Evolutionary conservation across 2,113 vertebrate genomes (phyloP), one percentile per base, ranked within the genome.

Genomic region (Puntigrus tetrazona): DNA sequence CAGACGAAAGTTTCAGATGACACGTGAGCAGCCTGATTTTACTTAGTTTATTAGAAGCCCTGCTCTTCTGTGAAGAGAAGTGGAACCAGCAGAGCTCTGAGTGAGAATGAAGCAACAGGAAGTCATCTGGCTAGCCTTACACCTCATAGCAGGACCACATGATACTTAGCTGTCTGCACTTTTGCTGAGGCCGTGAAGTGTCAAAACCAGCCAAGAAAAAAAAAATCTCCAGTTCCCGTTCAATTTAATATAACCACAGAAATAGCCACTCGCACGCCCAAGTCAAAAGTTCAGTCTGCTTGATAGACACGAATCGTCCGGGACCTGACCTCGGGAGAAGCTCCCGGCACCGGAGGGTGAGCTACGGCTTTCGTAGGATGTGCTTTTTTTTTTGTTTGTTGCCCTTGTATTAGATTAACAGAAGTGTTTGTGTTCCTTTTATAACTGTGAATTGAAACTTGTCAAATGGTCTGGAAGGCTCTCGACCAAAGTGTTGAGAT

Each of bases 91-190:
- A 90, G 77, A 91, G 88, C 89, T 92, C 86, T 81, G 89, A 87
- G 90, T 77, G 59, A 91, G 81, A 72, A 83, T 91, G 90, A 94
- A 93, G 89, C 89, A 93, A 93, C 91, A 95, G 93, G 93, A 95
- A 95, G 87, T 94, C 91, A 92, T 92, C 92, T 92, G 92, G 92
- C 91, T 93, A 91, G 94, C 93, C 94, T 93, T 92, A 93, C 89
- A 88, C 83, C 89, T 91, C 87, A 89, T 86, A 88, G 82, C 86
- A 73, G 88, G 90, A 90, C 86, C 95, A 94, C 93, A 92, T 95
- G 94, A 95, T 93, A 85, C 87, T 92, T 85, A 82, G 90, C 89
- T 94, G 91, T 94, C 93, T 94, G 93, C 92, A 90, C 88, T 92
- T 88, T 81, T 94, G 90, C 91, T 94, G 91, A 94, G 91, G 85